A percentile compares a stretch with the other conserved stretches of the same genome.
These are phyloP conservation scores for Iselma pallidipennis DNA, from an alignment of 2,888 invertebrate species.

Conservation along the genomic window DNA sequence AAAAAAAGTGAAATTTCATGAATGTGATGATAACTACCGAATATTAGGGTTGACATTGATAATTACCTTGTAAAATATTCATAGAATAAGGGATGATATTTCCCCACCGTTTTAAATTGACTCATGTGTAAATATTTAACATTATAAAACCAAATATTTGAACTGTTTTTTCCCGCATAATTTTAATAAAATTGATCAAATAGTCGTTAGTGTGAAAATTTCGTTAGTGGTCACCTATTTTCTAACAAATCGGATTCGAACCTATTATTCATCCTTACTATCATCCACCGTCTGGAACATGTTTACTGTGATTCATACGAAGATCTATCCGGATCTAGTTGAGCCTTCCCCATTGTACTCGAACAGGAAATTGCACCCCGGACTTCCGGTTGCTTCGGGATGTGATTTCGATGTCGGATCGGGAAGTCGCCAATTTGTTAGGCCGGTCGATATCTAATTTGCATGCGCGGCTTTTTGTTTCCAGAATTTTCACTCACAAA, in stretches of 20 bases:
- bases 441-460: slow-evolving; percentile 38
- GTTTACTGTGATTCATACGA: slow-evolving; percentile 45
- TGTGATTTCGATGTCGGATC: slow-evolving; percentile 47
- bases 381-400: slow-evolving; percentile 49
- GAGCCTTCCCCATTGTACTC: slow-evolving; percentile 47
- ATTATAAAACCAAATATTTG: too few species aligned
- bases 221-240: slow-evolving; percentile 18
- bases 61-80: too few species aligned
- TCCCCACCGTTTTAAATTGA: too few species aligned
- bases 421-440: slow-evolving; percentile 52
- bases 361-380: slow-evolving; percentile 50
- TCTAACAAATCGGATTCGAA: not conserved
- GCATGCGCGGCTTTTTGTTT: slow-evolving; percentile 2
- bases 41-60: too few species aligned
- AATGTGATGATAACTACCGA: too few species aligned
- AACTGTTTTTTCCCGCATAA: not conserved
- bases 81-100: too few species aligned
- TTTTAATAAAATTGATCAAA: slow-evolving; percentile 5
- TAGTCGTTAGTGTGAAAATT: slow-evolving; percentile 21
- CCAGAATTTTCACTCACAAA: not conserved
- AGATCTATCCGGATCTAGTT: slow-evolving; percentile 43
- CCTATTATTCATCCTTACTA: not conserved
- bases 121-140: too few species aligned
- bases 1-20: too few species aligned
- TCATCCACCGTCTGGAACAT: slow-evolving; percentile 32